phyloP scores from a whole-genome alignment of 2,113 vertebrate species.

The Ahaetulla prasina region DNA sequence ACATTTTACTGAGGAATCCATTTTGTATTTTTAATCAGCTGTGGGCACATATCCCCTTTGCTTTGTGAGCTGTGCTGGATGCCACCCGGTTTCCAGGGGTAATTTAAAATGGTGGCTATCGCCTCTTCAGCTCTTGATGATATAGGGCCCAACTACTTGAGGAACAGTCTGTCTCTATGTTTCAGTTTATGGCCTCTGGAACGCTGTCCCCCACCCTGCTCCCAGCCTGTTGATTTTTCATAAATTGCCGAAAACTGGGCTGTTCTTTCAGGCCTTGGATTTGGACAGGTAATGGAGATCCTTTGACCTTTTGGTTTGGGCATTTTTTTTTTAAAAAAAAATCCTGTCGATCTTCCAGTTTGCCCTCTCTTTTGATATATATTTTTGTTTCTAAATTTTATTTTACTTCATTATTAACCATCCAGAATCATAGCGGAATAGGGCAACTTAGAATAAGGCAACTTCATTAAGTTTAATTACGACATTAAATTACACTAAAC shows the following conservation, averaged over 20 bases:
- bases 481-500: neutral
- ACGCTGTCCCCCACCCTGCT: neutral
- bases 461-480: neutral
- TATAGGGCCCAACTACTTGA: neutral
- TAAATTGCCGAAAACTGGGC: neutral
- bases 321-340: neutral
- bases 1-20: neutral
- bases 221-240: neutral
- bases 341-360: neutral
- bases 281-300: neutral
- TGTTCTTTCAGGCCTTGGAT: neutral
- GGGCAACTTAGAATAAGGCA: neutral
- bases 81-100: neutral
- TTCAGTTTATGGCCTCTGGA: neutral
- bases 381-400: neutral
- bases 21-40: neutral
- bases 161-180: neutral
- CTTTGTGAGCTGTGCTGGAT: neutral
- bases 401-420: neutral
- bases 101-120: neutral
- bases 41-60: neutral
- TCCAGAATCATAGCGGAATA: neutral
- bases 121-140: neutral
- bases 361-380: neutral
- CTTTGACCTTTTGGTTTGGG: neutral